A percentile compares a stretch with the other conserved stretches of the same genome.
Evolutionary conservation across 2,797 vertebrate genomes (phyloP).

Genomic region (Argya squamiceps): DNA sequence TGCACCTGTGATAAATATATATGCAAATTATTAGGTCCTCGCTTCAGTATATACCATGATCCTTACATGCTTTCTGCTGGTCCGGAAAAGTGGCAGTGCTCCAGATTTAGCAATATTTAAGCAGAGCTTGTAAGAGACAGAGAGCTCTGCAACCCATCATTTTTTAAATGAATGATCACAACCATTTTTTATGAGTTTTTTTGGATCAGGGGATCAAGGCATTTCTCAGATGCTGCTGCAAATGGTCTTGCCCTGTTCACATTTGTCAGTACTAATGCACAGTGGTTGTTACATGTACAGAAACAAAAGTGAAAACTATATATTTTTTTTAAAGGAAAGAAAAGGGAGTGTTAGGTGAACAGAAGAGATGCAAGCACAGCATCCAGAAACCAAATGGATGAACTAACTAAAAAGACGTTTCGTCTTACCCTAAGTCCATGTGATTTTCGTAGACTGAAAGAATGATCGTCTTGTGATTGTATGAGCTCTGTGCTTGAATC

Average conservation of each 20-base stretch:
- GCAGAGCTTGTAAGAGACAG: background rate
- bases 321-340: background rate
- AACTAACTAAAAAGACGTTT: slow-evolving; percentile 24
- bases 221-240: background rate
- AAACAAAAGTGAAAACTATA: background rate
- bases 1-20: background rate
- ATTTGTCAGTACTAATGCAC: background rate
- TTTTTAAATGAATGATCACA: background rate
- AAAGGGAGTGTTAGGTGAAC: background rate
- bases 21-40: background rate
- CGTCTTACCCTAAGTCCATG: background rate
- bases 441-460: slow-evolving; percentile 16
- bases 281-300: background rate
- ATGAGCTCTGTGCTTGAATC: slow-evolving; percentile 19
- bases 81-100: background rate
- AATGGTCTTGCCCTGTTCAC: background rate
- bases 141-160: background rate
- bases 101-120: background rate
- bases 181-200: background rate
- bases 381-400: background rate
- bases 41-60: accelerated
- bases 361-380: background rate
- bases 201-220: background rate
- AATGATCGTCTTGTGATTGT: slow-evolving; percentile 27
- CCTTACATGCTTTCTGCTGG: background rate